A percentile compares a stretch with the other conserved stretches of the same genome.
Conservation (phyloP, 2,888 invertebrate genomes). For the Pecten maximus region DNA sequence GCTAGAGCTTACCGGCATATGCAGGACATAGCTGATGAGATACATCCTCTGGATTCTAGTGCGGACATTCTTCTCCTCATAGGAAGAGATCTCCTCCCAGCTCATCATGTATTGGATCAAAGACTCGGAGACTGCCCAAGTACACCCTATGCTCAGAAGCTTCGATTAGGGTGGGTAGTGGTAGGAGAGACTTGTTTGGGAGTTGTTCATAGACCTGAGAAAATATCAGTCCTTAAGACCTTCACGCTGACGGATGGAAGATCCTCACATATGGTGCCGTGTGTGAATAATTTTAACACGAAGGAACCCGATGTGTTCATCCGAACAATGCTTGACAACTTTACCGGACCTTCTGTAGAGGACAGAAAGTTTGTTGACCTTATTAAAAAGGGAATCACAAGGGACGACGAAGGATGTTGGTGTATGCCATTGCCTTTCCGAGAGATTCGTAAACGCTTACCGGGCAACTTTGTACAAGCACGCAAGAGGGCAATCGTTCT, state of each 20-base stretch:
- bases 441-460: neutral
- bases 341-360: slow-evolving; percentile 42
- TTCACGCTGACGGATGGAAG: slow-evolving; percentile 16
- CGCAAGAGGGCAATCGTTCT: slow-evolving; percentile 39
- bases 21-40: neutral
- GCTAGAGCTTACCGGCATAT: neutral
- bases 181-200: too few species aligned
- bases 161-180: slow-evolving; percentile 46
- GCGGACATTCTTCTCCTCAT: slow-evolving; percentile 35
- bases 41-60: neutral
- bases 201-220: neutral
- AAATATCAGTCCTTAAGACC: slow-evolving; percentile 41
- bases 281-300: neutral
- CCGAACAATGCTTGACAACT: slow-evolving; percentile 37
- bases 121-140: slow-evolving; percentile 10
- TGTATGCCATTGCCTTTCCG: slow-evolving; percentile 48
- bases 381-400: slow-evolving; percentile 39
- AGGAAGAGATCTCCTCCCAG: slow-evolving; percentile 42
- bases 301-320: slow-evolving; percentile 35
- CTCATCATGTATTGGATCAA: slow-evolving; percentile 42
- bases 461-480: slow-evolving; percentile 44
- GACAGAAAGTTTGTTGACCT: slow-evolving; percentile 42
- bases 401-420: slow-evolving; percentile 41
- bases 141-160: slow-evolving; percentile 41
- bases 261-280: slow-evolving; percentile 32